Percentiles rank a stretch among this genome's conserved stretches.
These are phyloP conservation scores for Pogoniulus pusillus DNA, from an alignment of 2,797 vertebrate species.

Conservation along the genomic window DNA sequence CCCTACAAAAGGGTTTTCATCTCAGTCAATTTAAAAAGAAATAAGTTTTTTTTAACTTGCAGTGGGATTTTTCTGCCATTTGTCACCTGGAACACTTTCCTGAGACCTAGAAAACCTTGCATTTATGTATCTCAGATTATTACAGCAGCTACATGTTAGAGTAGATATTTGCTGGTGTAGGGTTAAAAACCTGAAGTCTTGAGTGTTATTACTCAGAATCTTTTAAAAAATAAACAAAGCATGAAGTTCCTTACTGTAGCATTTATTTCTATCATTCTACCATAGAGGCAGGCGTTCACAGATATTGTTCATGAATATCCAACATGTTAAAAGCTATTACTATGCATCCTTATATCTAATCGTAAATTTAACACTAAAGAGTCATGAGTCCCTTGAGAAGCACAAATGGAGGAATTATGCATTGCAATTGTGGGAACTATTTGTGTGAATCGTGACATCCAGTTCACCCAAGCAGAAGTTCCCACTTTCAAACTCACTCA, in stretches of 20 bases:
- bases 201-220: not conserved
- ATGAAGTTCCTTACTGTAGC: not conserved
- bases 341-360: not conserved
- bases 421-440: not conserved
- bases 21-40: not conserved
- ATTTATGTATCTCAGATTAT: not conserved
- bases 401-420: not conserved
- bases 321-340: not conserved
- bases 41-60: not conserved
- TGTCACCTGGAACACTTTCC: not conserved
- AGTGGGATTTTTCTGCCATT: not conserved
- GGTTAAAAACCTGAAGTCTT: not conserved
- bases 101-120: not conserved
- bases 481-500: not conserved
- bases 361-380: not conserved
- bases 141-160: not conserved
- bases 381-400: not conserved
- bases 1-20: not conserved
- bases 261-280: not conserved
- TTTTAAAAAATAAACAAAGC: not conserved
- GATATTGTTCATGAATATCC: not conserved
- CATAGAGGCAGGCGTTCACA: not conserved
- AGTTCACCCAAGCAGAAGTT: not conserved
- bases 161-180: not conserved
- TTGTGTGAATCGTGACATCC: not conserved